A percentile compares a stretch with the other conserved stretches of the same genome.
Evolutionary conservation across 2,113 vertebrate genomes (phyloP).

Genomic region (Lathamus discolor): DNA sequence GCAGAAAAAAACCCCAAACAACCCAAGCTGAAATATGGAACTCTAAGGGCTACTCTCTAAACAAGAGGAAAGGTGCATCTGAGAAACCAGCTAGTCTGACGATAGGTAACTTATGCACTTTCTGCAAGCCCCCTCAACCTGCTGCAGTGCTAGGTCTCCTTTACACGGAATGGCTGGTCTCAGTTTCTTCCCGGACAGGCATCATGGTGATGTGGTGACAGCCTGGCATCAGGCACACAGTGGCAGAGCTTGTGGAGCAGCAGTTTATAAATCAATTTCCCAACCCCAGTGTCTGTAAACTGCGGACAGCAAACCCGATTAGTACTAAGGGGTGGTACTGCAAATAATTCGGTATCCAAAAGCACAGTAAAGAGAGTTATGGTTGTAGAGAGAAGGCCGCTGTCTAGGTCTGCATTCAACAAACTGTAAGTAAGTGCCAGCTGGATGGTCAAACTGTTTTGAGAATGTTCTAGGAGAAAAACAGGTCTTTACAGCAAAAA

Average conservation of each 20-base stretch:
- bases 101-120: background rate
- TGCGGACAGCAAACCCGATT: background rate
- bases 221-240: background rate
- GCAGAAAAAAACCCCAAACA: background rate
- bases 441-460: background rate
- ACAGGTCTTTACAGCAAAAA: background rate
- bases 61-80: background rate
- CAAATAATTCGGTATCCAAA: background rate
- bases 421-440: accelerated
- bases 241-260: background rate
- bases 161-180: background rate
- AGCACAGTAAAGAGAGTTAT: background rate
- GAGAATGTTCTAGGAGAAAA: background rate
- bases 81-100: background rate
- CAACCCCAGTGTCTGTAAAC: accelerated
- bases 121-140: background rate
- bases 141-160: accelerated
- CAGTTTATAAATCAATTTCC: background rate
- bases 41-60: background rate
- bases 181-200: background rate
- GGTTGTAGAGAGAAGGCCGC: background rate
- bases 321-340: background rate
- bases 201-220: background rate
- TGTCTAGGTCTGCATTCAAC: background rate
- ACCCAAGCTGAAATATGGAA: background rate